These are phyloP conservation scores for Siderastrea radians DNA, from an alignment of 92 coral and sea anemone species.

Conservation along the genomic window DNA sequence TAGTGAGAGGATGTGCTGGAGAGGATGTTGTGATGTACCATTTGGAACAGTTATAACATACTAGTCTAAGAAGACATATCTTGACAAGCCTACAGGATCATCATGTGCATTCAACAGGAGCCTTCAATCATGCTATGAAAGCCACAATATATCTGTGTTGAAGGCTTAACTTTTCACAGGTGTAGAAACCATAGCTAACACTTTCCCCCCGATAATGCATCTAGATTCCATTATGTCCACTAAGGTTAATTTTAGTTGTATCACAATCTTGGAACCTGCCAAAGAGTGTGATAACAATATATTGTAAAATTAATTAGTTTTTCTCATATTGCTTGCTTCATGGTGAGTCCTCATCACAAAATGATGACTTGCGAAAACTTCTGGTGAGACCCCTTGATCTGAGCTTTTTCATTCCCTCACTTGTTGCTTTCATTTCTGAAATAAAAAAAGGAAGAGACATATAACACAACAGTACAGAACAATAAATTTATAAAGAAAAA, in stretches of 20 bases:
- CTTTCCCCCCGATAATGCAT: too few relatives aligned
- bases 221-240: neutral
- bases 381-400: conserved; percentile 23
- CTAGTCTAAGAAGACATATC: too few relatives aligned
- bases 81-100: too few relatives aligned
- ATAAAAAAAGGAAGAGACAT: neutral
- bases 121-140: too few relatives aligned
- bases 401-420: conserved; percentile 15
- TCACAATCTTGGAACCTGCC: conserved; percentile 24
- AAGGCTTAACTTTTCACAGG: too few relatives aligned
- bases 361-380: conserved; percentile 40
- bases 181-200: too few relatives aligned
- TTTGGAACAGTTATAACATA: too few relatives aligned
- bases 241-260: neutral
- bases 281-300: neutral
- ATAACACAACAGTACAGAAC: neutral
- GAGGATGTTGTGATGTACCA: too few relatives aligned
- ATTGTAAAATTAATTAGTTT: neutral
- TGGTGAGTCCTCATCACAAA: conserved; percentile 24
- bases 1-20: too few relatives aligned
- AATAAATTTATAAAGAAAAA: too few relatives aligned
- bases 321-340: neutral
- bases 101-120: too few relatives aligned
- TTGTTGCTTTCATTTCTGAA: conserved; percentile 60
- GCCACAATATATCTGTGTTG: too few relatives aligned